Conservation (phyloP, 2,113 vertebrate genomes). For the Phalacrocorax brasilianus region DNA sequence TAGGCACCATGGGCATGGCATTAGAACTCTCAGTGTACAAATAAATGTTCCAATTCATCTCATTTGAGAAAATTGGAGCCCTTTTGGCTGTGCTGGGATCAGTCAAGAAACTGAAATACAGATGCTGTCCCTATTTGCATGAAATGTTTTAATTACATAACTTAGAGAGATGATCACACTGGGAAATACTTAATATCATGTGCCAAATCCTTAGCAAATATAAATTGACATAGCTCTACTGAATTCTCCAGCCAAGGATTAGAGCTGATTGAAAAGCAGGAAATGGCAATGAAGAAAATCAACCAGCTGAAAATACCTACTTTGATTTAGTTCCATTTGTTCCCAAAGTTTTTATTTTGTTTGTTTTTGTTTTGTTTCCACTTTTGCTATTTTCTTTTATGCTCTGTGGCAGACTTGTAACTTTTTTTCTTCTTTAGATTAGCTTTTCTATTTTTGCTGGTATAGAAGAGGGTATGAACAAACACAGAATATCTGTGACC, state of each 20-base stretch:
- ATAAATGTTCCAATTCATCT: constrained; percentile 25
- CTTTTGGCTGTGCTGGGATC: background rate
- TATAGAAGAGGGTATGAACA: background rate
- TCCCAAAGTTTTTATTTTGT: background rate
- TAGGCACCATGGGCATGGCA: background rate
- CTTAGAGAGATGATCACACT: constrained; percentile 33
- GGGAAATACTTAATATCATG: constrained; percentile 37
- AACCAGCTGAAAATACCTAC: background rate
- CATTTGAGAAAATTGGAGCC: background rate
- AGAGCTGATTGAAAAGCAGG: constrained; percentile 32
- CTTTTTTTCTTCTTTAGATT: background rate
- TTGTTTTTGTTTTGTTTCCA: background rate
- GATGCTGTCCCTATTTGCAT: constrained; percentile 11
- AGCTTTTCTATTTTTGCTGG: background rate
- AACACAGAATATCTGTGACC: background rate
- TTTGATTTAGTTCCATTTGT: background rate
- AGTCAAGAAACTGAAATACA: constrained; percentile 31
- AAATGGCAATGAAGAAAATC: background rate
- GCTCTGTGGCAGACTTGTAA: background rate
- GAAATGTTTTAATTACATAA: constrained; percentile 59
- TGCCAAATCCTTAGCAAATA: constrained; percentile 49
- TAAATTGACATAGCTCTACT: constrained; percentile 15
- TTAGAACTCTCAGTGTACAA: background rate
- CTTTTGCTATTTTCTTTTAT: background rate
- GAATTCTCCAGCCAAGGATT: constrained; percentile 32